Base-by-base conservation (phyloP, 1,140 invertebrate genomes). In the Ostrea denselamellosa region DNA sequence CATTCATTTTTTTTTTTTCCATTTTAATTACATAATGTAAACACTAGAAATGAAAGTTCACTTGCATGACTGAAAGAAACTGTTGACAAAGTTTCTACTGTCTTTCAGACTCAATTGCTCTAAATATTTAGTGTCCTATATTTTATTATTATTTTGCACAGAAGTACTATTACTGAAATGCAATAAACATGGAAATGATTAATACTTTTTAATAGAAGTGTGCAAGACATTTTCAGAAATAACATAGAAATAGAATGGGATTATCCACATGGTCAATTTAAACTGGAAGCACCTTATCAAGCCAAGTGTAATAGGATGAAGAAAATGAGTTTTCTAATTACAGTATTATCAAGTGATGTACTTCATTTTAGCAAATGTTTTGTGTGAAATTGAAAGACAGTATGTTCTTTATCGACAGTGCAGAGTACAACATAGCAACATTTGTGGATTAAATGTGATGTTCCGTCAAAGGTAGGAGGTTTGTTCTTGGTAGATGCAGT, bases 41-140 rank as follows among this genome's bases (percentile, higher is more conserved):
- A 77, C 68, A 34, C 25, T 77, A n/a, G 17, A 34, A 77, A 28
- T 77, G 28, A 25, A 77, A 77, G 68, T 77, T 77, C 68, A 77
- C 68, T 22, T 77, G 68, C 1, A 44, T 62, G 56, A 7, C 56
- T 7, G 56, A 19, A 62, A 62, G 17, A 62, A 28, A 28, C 28
- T 77, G 68, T 77, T 77, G 68, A 34, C 12, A 34, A 77, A 25
- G 68, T 8, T 28, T 28, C 68, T 28, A 77, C 68, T 77, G 68
- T 77, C 68, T 77, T 77, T 77, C 68, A 77, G 14, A 34, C 68
- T 25, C 9, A 77, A 19, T 1, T 44, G 34, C 34, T 44, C 34
- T 44, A 62, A 5, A 19, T 17, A 62, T 62, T n/a, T 2, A 44
- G 34, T 44, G 5, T 44, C 34, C 34, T 44, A 44, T 44, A 44